Evolutionary conservation across 2,888 invertebrate genomes (phyloP), one percentile per base, ranked within the genome.

Genomic region (Conomelus anceps): DNA sequence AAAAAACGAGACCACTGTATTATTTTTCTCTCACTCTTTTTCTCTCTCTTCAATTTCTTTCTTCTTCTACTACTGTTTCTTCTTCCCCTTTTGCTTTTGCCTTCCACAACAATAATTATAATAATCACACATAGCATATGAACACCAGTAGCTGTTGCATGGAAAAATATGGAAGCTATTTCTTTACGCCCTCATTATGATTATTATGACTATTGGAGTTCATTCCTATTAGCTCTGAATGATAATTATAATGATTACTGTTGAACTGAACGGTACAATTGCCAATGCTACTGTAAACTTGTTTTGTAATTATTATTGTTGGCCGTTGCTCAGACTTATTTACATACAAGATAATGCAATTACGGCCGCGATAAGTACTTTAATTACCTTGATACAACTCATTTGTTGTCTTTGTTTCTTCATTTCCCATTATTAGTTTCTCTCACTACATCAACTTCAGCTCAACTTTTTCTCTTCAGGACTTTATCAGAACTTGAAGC

Each of bases 291-390:
- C 63, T 63, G 63, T 63, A n/a, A n/a, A n/a, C 63, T 86, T 86
- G 86, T 24, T 22, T 23, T 85, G 17, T 23, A 26, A 86, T 22
- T 23, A 86, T 22, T 86, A 24, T 86, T 86, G 29, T 26, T 86
- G 22, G n/a, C 86, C 23, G 86, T 26, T 29, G 24, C n/a, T 24
- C 24, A n/a, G 24, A 1, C 86, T 24, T 26, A 86, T 86, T 86
- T 86, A 24, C 86, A 86, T 86, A 86, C 86, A 29, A 26, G 23
- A 86, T 86, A 86, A 86, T 86, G 29, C 86, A 86, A 86, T 86
- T 86, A 86, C 24, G 29, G 29, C 23, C 24, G 22, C 22, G 86
- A 23, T 86, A 86, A 23, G 29, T 22, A 86, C 86, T 86, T 20
- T 86, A 86, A 86, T 86, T 86, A 86, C 63, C 63, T n/a, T 63